phyloP scores from a whole-genome alignment of 2,797 vertebrate species.

The Podarcis siculus region DNA sequence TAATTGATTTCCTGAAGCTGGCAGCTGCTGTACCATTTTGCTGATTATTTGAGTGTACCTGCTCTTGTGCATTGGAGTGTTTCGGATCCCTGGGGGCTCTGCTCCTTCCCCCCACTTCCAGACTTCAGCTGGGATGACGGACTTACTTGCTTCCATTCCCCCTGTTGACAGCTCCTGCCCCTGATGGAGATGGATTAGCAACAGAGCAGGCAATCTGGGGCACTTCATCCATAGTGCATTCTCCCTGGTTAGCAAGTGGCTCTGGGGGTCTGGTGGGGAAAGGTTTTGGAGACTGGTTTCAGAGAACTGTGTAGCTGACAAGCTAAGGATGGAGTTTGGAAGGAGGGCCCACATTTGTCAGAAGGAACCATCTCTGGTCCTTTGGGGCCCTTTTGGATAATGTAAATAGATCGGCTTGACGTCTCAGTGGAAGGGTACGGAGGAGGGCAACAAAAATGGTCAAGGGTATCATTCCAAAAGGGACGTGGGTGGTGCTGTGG shows the following conservation, averaged over 20 bases:
- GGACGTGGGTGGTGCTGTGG: no score
- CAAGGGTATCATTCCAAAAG: no score
- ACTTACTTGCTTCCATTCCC: not conserved
- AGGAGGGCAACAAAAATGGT: no score
- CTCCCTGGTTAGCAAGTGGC: not conserved
- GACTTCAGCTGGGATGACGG: not conserved
- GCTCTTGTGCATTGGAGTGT: not conserved
- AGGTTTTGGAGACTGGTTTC: no score
- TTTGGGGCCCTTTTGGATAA: not conserved
- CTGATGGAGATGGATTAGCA: not conserved
- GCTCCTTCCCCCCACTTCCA: not conserved
- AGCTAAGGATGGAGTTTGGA: not conserved
- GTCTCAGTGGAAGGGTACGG: not conserved
- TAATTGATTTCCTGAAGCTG: constrained; percentile 52
- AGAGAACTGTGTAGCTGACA: not conserved
- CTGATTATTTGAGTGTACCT: not conserved
- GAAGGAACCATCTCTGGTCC: not conserved
- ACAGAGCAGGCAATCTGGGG: constrained; percentile 12
- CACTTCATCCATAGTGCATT: accelerated
- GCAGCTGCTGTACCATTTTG: not conserved
- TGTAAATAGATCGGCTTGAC: not conserved
- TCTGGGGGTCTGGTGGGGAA: not conserved
- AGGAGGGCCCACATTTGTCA: not conserved
- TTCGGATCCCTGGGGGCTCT: not conserved
- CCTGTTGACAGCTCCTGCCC: constrained; percentile 16